These are phyloP conservation scores for Thomomys bottae DNA, from an alignment of 2,113 vertebrate species.

Conservation along the genomic window DNA sequence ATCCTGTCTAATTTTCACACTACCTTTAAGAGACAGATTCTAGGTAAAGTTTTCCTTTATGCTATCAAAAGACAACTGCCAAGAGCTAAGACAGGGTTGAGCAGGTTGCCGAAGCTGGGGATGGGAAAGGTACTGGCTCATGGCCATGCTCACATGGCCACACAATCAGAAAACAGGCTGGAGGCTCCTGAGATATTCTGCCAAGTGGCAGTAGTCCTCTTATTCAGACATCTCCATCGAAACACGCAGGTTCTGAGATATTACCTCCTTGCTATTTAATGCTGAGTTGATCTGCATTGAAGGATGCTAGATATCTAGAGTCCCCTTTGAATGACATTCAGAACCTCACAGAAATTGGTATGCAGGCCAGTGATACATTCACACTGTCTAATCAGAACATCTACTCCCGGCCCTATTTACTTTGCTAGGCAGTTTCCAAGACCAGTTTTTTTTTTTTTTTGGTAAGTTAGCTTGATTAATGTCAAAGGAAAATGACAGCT, in stretches of 20 bases:
- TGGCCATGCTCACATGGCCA: too few relatives aligned
- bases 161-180: not conserved
- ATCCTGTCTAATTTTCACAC: not conserved
- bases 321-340: not conserved
- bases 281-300: not conserved
- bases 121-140: not conserved
- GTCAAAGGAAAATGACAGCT: not conserved
- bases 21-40: not conserved
- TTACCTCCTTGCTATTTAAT: not conserved
- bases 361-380: not conserved
- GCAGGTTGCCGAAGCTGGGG: not conserved
- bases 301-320: not conserved
- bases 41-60: not conserved
- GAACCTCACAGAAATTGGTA: not conserved
- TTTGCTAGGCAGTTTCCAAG: not conserved
- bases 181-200: not conserved
- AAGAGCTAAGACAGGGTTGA: not conserved
- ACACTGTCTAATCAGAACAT: not conserved
- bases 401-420: not conserved
- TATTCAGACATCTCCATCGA: not conserved
- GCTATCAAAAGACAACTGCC: not conserved
- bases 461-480: not conserved
- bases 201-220: not conserved
- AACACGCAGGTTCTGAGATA: not conserved
- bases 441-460: not conserved